Evolutionary conservation across 2,888 invertebrate genomes (phyloP), one percentile per base, ranked within the genome.

Genomic region (Agrotis segetum): DNA sequence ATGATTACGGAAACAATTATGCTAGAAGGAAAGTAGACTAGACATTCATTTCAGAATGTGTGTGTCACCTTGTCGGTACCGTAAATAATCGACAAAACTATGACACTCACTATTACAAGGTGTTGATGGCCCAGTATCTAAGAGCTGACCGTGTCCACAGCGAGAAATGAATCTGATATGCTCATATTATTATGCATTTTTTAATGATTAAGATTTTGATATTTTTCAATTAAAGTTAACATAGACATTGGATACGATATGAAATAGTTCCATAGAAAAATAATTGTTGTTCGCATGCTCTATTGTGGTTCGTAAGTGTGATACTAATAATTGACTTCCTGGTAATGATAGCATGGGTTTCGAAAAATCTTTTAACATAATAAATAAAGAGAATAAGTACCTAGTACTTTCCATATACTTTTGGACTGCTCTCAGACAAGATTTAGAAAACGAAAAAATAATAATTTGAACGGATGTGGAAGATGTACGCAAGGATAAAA

Each of bases 261-360:
- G n/a, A n/a, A 59, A 21, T 13, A 34, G 5, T 21, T 52, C 0
- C 16, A 6, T 14, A 3, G 16, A 44, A 16, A 29, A 3, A 4
- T 14, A 49, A 24, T 56, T 63, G 47, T 47, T 59, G 19, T 59
- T 74, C 17, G 40, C 17, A 21, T 2, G 44, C 46, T 2, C 13
- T 52, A 53, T n/a, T n/a, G 17, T 24, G 5, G 9, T 44, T 52
- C 5, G 44, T n/a, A 71, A 44, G 34, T 49, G 40, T 61, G n/a
- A 58, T 52, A 47, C 40, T 65, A 34, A 53, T 65, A 63, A 53
- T 46, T 40, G 29, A 63, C 44, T 53, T 69, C 59, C 63, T 69
- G 19, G 19, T 60, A 46, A 5, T 50, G 21, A 44, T 34, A 46
- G 63, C 14, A 50, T 29, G 29, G 11, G 3, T 67, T 67, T 40